Evolutionary conservation across 2,797 vertebrate species (phyloP), one percentile per base, ranked within the genome.

Genomic region (Pseudotriccus pelzelni): DNA sequence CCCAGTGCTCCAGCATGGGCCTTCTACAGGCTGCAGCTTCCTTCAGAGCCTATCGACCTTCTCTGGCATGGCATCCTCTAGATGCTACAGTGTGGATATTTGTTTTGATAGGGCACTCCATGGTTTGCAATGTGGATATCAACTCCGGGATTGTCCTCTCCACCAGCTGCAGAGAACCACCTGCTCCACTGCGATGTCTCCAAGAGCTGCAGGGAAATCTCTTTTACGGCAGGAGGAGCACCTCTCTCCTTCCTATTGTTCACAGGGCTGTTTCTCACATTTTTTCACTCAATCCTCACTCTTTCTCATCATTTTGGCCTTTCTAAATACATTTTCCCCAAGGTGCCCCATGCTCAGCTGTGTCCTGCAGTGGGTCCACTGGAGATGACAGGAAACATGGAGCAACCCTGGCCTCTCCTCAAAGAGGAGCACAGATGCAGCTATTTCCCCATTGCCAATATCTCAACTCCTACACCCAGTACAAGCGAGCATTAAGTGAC

Each of bases 1-100:
- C 52, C 14, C 32, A 7, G 1, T 32, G 23, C 9, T 58, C 43
- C 43, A 74, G 2, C 3, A 3, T 1, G 0, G 43, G 12, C 16
- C 4, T 23, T 66, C 24, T 21, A 9, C 0, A 2, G 23, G 15
- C 76, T 70, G 34, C 15, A 53, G 10, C 18, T 70, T 62, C n/a
- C 43, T 53, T 74, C 36, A 81, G 20, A 66, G 9, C 21, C 19
- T 19, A 18, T 30, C 17, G 37, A 24, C 8, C 19, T 27, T 66
- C 46, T 66, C 34, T 0, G 1, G 14, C 13, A 15, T 9, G 14
- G 24, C 10, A 21, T 58, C 12, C 14, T 78, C 43, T 37, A n/a
- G 2, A 5, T 27, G 4, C 36, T 70, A 21, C 36, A 14, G 8
- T 4, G 13, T 27, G 12, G 25, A 10, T 69, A 39, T 24, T 34